A percentile compares a stretch with the other conserved stretches of the same genome.
Evolutionary conservation across 1,140 invertebrate genomes (phyloP).

Genomic region (Neodiprion virginianus): DNA sequence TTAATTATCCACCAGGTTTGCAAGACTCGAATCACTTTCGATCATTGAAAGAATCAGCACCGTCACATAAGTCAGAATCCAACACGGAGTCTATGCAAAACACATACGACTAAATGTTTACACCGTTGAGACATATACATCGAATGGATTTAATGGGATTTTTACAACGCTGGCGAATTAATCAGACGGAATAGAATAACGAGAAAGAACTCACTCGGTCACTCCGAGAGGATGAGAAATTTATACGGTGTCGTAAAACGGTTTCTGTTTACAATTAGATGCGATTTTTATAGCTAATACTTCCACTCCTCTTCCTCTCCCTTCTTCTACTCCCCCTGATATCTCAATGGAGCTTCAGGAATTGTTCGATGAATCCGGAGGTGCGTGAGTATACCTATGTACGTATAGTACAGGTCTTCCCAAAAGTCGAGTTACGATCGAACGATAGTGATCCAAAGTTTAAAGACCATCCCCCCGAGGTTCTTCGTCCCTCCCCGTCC

Average conservation of each 20-base stretch:
- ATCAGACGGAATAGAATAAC: background rate
- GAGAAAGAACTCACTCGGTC: background rate
- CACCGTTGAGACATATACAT: background rate
- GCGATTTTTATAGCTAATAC: background rate
- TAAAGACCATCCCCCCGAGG: too few relatives aligned
- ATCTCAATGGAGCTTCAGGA: too few relatives aligned
- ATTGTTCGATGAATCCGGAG: too few relatives aligned
- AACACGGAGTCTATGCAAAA: background rate
- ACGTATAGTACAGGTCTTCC: too few relatives aligned
- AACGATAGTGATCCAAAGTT: too few relatives aligned
- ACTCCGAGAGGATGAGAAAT: background rate
- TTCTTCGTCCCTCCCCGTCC: too few relatives aligned
- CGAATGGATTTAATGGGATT: background rate
- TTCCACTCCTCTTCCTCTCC: too few relatives aligned
- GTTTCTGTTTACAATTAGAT: slow-evolving; percentile 6
- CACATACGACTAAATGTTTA: background rate
- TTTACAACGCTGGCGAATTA: background rate
- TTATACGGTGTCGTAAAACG: background rate
- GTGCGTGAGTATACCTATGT: too few relatives aligned
- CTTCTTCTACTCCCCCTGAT: too few relatives aligned
- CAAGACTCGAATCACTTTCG: background rate
- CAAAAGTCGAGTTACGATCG: too few relatives aligned
- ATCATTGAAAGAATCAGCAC: background rate
- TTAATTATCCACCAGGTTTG: too few relatives aligned
- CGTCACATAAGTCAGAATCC: background rate